Evolutionary conservation across 2,113 vertebrate genomes (phyloP), one percentile per base, ranked within the genome.

Genomic region (Lepus europaeus): DNA sequence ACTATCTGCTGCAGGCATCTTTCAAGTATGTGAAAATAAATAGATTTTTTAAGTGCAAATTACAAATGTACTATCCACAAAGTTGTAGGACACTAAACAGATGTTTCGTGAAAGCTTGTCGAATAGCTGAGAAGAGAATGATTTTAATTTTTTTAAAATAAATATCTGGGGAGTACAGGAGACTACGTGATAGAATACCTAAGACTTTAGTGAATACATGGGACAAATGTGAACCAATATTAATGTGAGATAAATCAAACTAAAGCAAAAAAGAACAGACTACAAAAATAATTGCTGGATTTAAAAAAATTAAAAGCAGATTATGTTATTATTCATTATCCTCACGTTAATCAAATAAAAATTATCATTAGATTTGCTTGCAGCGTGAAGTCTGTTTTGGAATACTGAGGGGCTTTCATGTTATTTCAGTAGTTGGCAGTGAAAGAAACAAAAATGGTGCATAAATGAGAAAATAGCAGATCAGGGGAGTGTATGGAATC

Each of bases 271-370:
- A 27, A 87, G 19, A 36, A 49, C 3, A 91, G 23, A 36, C 20
- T 51, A 87, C 22, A 53, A 36, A 80, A 63, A 6, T 51, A 6
- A 6, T 14, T n/a, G 4, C 20, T 80, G 20, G 39, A 9, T 72
- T 96, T 87, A 66, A 90, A 72, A 33, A 80, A 80, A 87, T 72
- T 56, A 89, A 23, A 68, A 74, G 51, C 27, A 59, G n/a, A 79
- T 87, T 83, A 59, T 53, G 61, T 90, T 45, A 72, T 59, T 87
- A 49, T 78, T 92, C n/a, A 91, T 87, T 79, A 90, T 83, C 10
- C 10, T 92, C 9, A 90, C 27, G 70, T 59, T 80, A 87, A 89
- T 87, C 39, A 88, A 81, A 81, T 92, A 89, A 81, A n/a, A 25
- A 70, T 68, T 64, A 39, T 81, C 74, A 91, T 88, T 80, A 80